Evolutionary conservation across 2,888 invertebrate species (phyloP).

Genomic region (Hemistola chrysoprasaria): DNA sequence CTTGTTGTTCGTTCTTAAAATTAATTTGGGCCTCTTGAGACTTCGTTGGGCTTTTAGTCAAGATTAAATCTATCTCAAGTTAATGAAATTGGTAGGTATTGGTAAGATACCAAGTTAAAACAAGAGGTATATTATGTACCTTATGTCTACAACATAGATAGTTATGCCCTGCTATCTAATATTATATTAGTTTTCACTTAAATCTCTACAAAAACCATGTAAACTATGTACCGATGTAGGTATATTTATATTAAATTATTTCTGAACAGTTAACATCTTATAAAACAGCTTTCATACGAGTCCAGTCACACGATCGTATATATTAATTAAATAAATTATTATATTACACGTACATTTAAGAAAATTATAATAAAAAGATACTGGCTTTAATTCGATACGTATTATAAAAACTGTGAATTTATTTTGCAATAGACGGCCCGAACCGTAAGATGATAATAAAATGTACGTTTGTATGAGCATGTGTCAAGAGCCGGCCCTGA

Average conservation of each 20-base stretch:
- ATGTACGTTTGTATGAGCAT: constrained; percentile 55
- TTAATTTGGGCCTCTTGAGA: constrained; percentile 77
- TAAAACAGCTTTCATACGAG: neutral
- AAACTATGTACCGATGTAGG: no score
- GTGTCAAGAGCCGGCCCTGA: constrained; percentile 67
- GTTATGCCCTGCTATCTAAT: no score
- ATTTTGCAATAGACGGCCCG: constrained; percentile 52
- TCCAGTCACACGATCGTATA: constrained; percentile 34
- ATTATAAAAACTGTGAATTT: constrained; percentile 72
- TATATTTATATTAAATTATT: no score
- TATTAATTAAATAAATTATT: constrained; percentile 36
- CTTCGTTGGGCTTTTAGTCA: constrained; percentile 48
- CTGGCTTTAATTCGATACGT: constrained; percentile 61
- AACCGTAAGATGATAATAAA: constrained; percentile 54
- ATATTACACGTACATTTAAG: constrained; percentile 35
- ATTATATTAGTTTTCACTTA: no score
- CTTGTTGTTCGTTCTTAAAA: constrained; percentile 70
- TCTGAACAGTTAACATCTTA: no score
- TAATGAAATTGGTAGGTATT: constrained; percentile 55
- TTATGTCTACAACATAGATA: no score
- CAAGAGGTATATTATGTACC: no score
- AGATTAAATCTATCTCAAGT: constrained; percentile 70
- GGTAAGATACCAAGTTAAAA: constrained; percentile 9
- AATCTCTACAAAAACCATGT: no score
- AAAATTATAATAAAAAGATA: constrained; percentile 42